Evolutionary conservation across 2,888 invertebrate species (phyloP).

Genomic region (Marronus borbonicus): DNA sequence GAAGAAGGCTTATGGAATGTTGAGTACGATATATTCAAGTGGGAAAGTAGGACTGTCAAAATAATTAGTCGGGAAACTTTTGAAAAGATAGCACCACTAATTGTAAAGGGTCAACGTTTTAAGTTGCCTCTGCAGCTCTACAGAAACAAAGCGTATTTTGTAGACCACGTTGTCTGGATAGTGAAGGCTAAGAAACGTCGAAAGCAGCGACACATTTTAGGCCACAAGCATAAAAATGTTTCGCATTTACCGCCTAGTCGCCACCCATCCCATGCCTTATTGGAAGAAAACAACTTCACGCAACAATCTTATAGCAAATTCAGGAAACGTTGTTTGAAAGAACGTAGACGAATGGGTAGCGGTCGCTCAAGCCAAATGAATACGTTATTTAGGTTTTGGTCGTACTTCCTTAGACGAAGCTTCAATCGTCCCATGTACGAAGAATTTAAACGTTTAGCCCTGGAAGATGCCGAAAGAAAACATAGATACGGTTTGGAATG

Average conservation of each 20-base stretch:
- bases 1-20: slow-evolving; percentile 94
- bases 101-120: slow-evolving; percentile 79
- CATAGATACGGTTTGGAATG: slow-evolving; percentile 92
- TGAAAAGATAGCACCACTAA: slow-evolving; percentile 81
- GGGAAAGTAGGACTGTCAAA: slow-evolving; percentile 87
- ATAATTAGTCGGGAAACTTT: slow-evolving; percentile 91
- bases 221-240: slow-evolving; percentile 75
- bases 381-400: slow-evolving; percentile 99
- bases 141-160: slow-evolving; percentile 93
- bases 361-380: slow-evolving; percentile 99
- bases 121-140: slow-evolving; percentile 91
- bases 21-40: slow-evolving; percentile 72
- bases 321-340: slow-evolving; percentile 93
- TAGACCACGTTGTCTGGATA: slow-evolving; percentile 98
- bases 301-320: slow-evolving; percentile 98
- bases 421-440: slow-evolving; percentile 99
- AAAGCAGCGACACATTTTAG: slow-evolving; percentile 82
- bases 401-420: slow-evolving; percentile 98
- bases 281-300: slow-evolving; percentile 97
- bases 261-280: slow-evolving; percentile 95
- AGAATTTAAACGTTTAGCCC: slow-evolving; percentile 93
- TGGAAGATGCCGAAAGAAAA: slow-evolving; percentile 92
- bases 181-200: slow-evolving; percentile 92
- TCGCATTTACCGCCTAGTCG: slow-evolving; percentile 90
- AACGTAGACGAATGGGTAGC: slow-evolving; percentile 92